Evolutionary conservation across 2,888 invertebrate genomes (phyloP).

Genomic region (Sinohyriopsis cumingii): DNA sequence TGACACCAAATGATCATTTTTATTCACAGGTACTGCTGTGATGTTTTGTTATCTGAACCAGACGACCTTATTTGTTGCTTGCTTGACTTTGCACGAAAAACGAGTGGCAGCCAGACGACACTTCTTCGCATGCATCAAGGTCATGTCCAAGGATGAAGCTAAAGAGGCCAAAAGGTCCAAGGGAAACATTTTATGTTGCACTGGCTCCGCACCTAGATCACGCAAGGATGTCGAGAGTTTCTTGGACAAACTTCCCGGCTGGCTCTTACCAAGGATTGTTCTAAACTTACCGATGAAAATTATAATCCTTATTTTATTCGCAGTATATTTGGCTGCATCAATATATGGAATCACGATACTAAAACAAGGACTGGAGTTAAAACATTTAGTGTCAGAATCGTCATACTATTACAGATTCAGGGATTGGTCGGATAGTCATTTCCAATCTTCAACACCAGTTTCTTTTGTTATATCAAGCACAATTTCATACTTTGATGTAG

Average conservation of each 20-base stretch:
- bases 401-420: conserved; percentile 49
- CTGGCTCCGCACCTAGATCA: conserved; percentile 31
- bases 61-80: conserved; percentile 47
- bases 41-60: conserved; percentile 57
- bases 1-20: conserved; percentile 5
- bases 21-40: conserved; percentile 47
- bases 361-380: conserved; percentile 46
- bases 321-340: conserved; percentile 43
- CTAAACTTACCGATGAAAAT: conserved; percentile 28
- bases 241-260: conserved; percentile 42
- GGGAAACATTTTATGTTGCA: conserved; percentile 62
- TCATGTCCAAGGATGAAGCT: conserved; percentile 30
- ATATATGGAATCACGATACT: conserved; percentile 49
- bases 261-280: conserved; percentile 37
- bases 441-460: conserved; percentile 30
- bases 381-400: conserved; percentile 42
- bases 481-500: conserved; percentile 10
- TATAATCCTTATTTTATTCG: conserved; percentile 39
- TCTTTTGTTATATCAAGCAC: conserved; percentile 27
- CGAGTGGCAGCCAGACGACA: conserved; percentile 40
- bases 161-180: conserved; percentile 10
- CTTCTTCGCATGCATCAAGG: conserved; percentile 32
- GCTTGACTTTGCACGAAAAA: conserved; percentile 48
- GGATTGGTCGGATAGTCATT: conserved; percentile 26
- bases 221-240: conserved; percentile 40